These are phyloP conservation scores for Spheniscus humboldti DNA, from an alignment of 2,797 vertebrate genomes.

Conservation along the genomic window DNA sequence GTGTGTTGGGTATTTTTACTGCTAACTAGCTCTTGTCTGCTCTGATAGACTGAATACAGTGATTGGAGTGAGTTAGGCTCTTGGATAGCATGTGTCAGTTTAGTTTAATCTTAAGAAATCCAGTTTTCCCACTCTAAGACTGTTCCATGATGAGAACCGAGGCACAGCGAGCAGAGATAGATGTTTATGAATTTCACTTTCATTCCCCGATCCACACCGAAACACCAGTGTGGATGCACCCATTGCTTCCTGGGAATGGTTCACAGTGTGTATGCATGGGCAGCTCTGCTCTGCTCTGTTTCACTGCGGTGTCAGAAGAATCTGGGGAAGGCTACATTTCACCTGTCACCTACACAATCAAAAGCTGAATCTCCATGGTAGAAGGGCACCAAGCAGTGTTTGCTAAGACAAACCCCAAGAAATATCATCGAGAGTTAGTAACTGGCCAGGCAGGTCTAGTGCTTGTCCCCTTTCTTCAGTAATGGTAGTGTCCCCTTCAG, in stretches of 20 bases:
- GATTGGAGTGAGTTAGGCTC: background rate
- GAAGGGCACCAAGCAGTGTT: background rate
- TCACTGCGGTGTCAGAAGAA: background rate
- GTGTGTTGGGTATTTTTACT: background rate
- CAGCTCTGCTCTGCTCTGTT: background rate
- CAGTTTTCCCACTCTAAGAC: background rate
- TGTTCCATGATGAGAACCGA: background rate
- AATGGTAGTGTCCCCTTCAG: background rate
- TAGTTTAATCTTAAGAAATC: background rate
- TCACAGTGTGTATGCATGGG: background rate
- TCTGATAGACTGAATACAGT: background rate
- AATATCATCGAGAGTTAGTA: background rate
- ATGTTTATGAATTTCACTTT: background rate
- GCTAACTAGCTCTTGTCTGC: background rate
- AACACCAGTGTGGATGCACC: background rate
- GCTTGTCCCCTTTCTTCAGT: background rate
- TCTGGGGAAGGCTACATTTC: background rate
- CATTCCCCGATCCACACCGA: background rate
- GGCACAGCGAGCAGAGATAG: background rate
- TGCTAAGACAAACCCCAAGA: background rate
- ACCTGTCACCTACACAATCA: background rate
- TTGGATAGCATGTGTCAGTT: background rate
- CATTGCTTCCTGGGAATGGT: background rate
- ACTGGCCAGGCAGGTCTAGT: background rate
- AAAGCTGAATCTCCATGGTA: background rate